Evolutionary conservation across 2,888 invertebrate genomes (phyloP).

Genomic region (Tridacna gigas): DNA sequence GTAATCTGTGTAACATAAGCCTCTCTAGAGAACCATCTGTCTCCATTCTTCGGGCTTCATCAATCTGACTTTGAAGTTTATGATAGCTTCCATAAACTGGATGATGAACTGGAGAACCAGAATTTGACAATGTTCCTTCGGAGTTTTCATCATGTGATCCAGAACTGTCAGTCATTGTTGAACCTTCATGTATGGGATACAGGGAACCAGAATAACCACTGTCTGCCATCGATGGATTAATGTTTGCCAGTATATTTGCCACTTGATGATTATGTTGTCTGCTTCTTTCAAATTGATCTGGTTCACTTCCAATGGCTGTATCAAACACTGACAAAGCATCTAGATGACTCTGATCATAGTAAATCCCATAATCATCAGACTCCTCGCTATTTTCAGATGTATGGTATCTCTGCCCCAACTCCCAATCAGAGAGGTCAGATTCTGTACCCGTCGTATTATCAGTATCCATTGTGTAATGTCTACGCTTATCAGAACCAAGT

Average conservation of each 20-base stretch:
- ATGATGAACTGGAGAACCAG: constrained; percentile 56
- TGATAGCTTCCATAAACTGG: constrained; percentile 70
- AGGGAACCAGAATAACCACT: constrained; percentile 49
- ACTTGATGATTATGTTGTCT: constrained; percentile 39
- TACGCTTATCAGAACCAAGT: constrained; percentile 41
- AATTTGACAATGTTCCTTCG: constrained; percentile 58
- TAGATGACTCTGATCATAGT: constrained; percentile 43
- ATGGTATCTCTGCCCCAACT: constrained; percentile 54
- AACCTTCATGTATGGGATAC: constrained; percentile 64
- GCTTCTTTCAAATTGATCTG: constrained; percentile 15
- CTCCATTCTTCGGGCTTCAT: constrained; percentile 25
- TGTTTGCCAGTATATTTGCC: constrained; percentile 33
- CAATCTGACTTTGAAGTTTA: constrained; percentile 56
- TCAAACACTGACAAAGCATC: constrained; percentile 46
- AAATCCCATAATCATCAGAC: constrained; percentile 59
- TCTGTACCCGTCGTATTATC: constrained; percentile 65
- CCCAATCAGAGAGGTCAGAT: constrained; percentile 73
- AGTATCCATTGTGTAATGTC: constrained; percentile 55
- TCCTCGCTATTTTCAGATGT: constrained; percentile 59
- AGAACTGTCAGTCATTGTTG: constrained; percentile 63
- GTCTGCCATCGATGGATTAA: constrained; percentile 45
- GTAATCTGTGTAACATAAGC: constrained; percentile 92
- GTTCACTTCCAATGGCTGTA: constrained; percentile 45
- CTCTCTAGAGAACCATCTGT: constrained; percentile 45
- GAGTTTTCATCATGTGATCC: constrained; percentile 58